These are phyloP conservation scores for Strix uralensis DNA, from an alignment of 2,113 vertebrate genomes.

Conservation along the genomic window DNA sequence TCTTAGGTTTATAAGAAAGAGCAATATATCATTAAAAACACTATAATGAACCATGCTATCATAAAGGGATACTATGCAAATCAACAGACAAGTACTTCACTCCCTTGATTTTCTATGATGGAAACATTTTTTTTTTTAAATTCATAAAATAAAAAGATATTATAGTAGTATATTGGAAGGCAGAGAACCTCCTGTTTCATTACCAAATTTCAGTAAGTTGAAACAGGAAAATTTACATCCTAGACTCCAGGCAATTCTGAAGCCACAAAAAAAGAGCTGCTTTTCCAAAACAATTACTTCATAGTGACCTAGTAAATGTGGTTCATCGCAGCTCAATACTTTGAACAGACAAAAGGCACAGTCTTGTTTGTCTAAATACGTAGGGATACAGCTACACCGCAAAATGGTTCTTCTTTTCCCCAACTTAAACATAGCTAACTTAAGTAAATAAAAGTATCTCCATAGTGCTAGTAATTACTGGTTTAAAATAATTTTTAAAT, in stretches of 20 bases:
- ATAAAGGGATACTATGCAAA: background rate
- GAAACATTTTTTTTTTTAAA: background rate
- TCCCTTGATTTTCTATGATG: background rate
- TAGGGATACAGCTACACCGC: background rate
- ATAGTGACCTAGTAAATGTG: constrained; percentile 48
- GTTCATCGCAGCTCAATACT: constrained; percentile 51
- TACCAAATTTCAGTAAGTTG: constrained; percentile 16
- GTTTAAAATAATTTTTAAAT: background rate
- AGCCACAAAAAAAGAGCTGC: background rate
- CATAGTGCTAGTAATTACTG: background rate
- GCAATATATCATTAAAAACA: background rate
- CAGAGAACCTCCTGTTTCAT: background rate
- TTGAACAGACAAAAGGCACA: constrained; percentile 43
- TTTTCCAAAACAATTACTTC: constrained; percentile 69
- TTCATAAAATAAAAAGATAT: constrained; percentile 33
- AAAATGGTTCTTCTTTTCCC: background rate
- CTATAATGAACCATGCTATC: background rate
- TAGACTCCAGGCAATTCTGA: constrained; percentile 17
- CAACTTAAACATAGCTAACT: background rate
- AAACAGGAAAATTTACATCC: background rate
- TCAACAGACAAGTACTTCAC: background rate
- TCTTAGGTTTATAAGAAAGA: background rate
- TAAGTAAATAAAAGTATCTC: background rate
- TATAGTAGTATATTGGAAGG: background rate
- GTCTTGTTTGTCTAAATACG: constrained; percentile 38